Evolutionary conservation across 2,888 invertebrate genomes (phyloP), one percentile per base, ranked within the genome.

Genomic region (Pycnomerus fuliginosus): DNA sequence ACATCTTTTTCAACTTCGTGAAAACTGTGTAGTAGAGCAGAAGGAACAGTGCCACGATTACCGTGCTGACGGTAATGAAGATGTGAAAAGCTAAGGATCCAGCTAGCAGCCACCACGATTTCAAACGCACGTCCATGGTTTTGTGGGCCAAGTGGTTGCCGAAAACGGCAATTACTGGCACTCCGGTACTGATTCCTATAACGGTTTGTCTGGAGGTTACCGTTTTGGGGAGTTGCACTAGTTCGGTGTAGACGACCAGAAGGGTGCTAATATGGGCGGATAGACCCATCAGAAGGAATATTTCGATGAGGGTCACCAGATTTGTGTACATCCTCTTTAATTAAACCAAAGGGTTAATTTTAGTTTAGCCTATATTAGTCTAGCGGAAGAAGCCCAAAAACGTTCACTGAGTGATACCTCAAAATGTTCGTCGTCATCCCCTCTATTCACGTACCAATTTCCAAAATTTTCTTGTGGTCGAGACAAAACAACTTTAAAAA

Each of bases 261-360:
- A 85, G 79, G 64, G 83, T 84, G 24, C 85, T 85, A 46, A 86
- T 78, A 50, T 86, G 80, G 13, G 85, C 83, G 3, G 85, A 85
- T 68, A 84, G 78, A 0, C 81, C 83, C 8, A 83, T 73, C 64
- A 85, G 77, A 61, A 86, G 70, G 72, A 83, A 76, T 29, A 80
- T 78, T 64, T 84, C 82, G 56, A 84, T 33, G 24, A 47, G 17
- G 16, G 47, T 29, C 33, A 47, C 10, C 5, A 47, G 38, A 10
- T n/a, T 25, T 7, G 38, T 10, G 16, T 42, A 43, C 42, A 43
- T 32, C 5, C 20, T 11, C 47, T n/a, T n/a, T n/a, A n/a, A n/a
- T n/a, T n/a, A n/a, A n/a, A n/a, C n/a, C n/a, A n/a, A n/a, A n/a
- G n/a, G n/a, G n/a, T n/a, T n/a, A n/a, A n/a, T n/a, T n/a, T n/a